Evolutionary conservation across 2,888 invertebrate species (phyloP).

Genomic region (Acheta domesticus): DNA sequence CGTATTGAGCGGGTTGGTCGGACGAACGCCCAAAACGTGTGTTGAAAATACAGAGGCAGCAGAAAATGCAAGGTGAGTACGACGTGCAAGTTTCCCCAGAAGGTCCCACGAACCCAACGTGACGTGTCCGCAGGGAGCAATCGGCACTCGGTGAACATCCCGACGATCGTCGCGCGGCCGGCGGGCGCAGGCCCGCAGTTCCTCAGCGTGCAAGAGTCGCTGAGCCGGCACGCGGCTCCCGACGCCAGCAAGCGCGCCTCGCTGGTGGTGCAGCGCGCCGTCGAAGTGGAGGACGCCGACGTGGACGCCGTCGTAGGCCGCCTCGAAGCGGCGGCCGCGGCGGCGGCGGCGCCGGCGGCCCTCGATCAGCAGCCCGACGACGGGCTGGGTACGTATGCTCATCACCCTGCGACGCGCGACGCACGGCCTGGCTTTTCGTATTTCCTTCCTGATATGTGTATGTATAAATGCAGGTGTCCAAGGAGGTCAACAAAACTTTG

Average conservation of each 20-base stretch:
- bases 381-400: background rate
- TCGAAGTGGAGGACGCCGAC: background rate
- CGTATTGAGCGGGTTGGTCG: too few relatives aligned
- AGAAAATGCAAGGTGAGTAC: too few relatives aligned
- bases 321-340: constrained; percentile 23
- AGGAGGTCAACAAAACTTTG: too few relatives aligned
- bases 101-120: too few relatives aligned
- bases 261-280: constrained; percentile 30
- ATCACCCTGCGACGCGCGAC: too few relatives aligned
- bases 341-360: constrained; percentile 38
- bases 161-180: background rate
- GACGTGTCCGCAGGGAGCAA: background rate
- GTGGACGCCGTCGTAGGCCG: constrained; percentile 28
- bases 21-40: too few relatives aligned
- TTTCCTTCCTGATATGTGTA: too few relatives aligned
- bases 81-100: too few relatives aligned
- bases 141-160: constrained; percentile 24
- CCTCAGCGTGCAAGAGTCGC: constrained; percentile 54
- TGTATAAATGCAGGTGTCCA: too few relatives aligned
- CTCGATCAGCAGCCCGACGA: constrained; percentile 38
- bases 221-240: constrained; percentile 46
- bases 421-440: too few relatives aligned
- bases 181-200: constrained; percentile 24
- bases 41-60: too few relatives aligned
- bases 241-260: constrained; percentile 48